Base-by-base conservation (phyloP, 2,797 vertebrate genomes). In the Neosalanx taihuensis region DNA sequence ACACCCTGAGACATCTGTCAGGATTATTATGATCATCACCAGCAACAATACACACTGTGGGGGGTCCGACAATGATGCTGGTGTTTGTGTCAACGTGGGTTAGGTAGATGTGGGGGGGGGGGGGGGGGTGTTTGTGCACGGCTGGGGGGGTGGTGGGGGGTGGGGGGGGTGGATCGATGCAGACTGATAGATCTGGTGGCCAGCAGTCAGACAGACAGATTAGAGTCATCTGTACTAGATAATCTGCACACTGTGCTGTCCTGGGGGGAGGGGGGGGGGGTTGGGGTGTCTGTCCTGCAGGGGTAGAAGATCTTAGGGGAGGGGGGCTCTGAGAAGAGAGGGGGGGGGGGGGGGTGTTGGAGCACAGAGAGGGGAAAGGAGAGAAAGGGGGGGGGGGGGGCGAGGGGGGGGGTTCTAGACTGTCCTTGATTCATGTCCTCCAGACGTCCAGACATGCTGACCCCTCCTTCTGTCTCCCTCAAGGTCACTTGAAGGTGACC, bases 121-220 rank as follows among this genome's bases (percentile, higher is more conserved):
- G 12, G 15, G 2, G 51, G 0, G 15, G 0, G 51, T 17, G 51
- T 53, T 17, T 53, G 51, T 53, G 51, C 51, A 53, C 6, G 51
- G 51, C 15, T n/a, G 17, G 15, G 17, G 2, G 51, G 5, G 51
- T 6, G 37, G 4, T 4, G 10, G 10, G 37, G 10, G 4, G 20
- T 23, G 15, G 12, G 57, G 49, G 51, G 33, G 30, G 5, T 60
- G 58, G 51, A 73, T 58, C 30, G 6, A 35, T 76, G 72, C 57
- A 10, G 53, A 61, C 63, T 57, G 37, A 71, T 53, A 9, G 67
- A 70, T 75, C 78, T 73, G 69, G 59, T 76, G 66, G 74, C 69
- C 35, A 46, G 15, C 58, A 15, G 72, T 58, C 75, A 76, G 79
- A 81, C 76, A 79, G 74, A 73, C 81, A 29, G 69, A 70, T 71